Evolutionary conservation across 2,113 vertebrate genomes (phyloP).

Genomic region (Tenebrosternarchus preto): DNA sequence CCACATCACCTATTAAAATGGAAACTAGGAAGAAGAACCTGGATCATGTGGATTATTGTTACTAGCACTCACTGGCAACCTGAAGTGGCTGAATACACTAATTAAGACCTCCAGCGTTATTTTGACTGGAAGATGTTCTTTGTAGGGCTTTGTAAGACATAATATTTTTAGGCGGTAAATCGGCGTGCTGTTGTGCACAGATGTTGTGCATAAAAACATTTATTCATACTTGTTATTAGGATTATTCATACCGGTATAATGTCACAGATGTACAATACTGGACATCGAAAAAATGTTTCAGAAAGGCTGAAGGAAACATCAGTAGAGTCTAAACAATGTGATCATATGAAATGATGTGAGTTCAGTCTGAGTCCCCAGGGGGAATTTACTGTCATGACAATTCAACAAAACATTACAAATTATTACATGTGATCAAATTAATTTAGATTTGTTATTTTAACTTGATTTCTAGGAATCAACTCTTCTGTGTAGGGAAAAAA

Average conservation of each 20-base stretch:
- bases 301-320: too few relatives aligned
- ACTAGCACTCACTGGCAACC: not conserved
- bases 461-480: constrained; percentile 6
- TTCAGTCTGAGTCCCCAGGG: not conserved
- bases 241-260: not conserved
- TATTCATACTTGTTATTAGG: not conserved
- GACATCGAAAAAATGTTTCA: too few relatives aligned
- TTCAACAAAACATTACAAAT: not conserved
- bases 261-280: too few relatives aligned
- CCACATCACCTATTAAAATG: constrained; percentile 32
- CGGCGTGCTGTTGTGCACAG: not conserved
- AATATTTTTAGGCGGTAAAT: not conserved
- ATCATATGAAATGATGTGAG: not conserved
- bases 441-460: constrained; percentile 11
- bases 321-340: not conserved
- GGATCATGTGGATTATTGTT: not conserved
- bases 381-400: not conserved
- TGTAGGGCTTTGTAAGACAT: too few relatives aligned
- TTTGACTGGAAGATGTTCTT: too few relatives aligned
- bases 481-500: not conserved
- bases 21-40: not conserved
- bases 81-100: not conserved
- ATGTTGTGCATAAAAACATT: not conserved
- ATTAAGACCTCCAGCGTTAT: not conserved
- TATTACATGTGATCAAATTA: not conserved